Evolutionary conservation across 2,888 invertebrate genomes (phyloP), one percentile per base, ranked within the genome.

Genomic region (Suillia variegata): DNA sequence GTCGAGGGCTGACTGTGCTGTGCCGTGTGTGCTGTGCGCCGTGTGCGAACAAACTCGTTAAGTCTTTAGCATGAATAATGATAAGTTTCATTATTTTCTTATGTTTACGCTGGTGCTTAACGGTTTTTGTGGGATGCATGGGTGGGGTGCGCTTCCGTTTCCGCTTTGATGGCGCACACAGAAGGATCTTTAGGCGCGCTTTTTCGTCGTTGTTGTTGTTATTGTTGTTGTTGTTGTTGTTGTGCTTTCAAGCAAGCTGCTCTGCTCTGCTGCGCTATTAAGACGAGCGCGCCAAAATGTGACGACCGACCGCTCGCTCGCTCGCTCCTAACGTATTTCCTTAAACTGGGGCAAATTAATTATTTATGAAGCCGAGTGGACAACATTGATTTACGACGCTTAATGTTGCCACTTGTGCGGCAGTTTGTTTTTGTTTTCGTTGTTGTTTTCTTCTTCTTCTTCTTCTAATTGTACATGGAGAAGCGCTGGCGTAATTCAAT

Each of bases 21-120:
- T n/a, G 38, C n/a, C 6, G 38, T 10, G 38, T 8, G 38, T n/a
- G 38, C 38, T n/a, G 20, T 1, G 21, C 8, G 26, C 38, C n/a
- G n/a, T 15, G 53, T 53, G 42, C 6, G 34, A 12, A 17, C 21
- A 63, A 70, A 72, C 74, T 73, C 72, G 74, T 73, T 73, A 73
- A 70, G 72, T 73, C 72, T 73, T 73, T 73, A 73, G 70, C 74
- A 72, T 73, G 72, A 73, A 73, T 73, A 73, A 72, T 72, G 70
- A 73, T 72, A 73, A 70, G 68, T 67, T 73, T 67, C 63, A 60
- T 63, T 65, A 61, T 53, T 50, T 31, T 24, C 26, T 8, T 17
- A n/a, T 50, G 22, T 24, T 50, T 26, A 26, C 50, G 17, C 50
- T 13, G 31, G 24, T 21, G 12, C 31, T 50, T 50, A 24, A 18